Base-by-base conservation (phyloP, 2,113 vertebrate species). In the Epinephelus cyanopodus region DNA sequence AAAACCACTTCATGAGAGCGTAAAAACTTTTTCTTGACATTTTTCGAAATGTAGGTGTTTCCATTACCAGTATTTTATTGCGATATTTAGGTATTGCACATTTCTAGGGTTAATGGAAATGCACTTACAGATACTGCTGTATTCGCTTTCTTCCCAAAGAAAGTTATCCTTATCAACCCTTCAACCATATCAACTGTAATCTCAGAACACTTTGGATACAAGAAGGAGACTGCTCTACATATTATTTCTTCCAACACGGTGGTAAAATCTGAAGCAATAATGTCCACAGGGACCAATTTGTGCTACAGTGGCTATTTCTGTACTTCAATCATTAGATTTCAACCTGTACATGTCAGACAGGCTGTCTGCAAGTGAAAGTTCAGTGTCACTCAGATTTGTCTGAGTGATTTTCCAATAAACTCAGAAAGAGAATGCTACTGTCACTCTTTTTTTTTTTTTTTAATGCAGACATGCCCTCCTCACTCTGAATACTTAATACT, bases 291-390 rank as follows among this genome's bases (percentile, higher is more conserved):
- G 63, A 79, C 62, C 53, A 61, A 64, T 79, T 77, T 81, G 66
- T 66, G 65, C 56, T 73, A 33, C 57, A 56, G 29, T 23, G 29
- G 6, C 72, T 84, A 65, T 80, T 80, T 86, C 33, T 78, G 27
- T 58, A 42, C 47, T 75, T 74, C 50, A 71, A 6, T 84, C 75
- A 79, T 80, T 73, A 70, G 37, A 82, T 70, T 88, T 63, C 67
- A 83, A 48, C 65, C 14, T 33, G 58, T 39, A 75, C 27, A 69
- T 78, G 68, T 58, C 69, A 86, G 75, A 56, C 74, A 64, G 74
- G 19, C 74, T 69, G 71, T 71, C 74, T 83, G 67, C 71, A 47
- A 68, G 57, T 37, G 25, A 82, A 82, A 87, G 85, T 83, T 83
- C 62, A 81, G 4, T 65, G 39, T 80, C 72, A 66, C 74, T 84